A percentile compares a stretch with the other conserved stretches of the same genome.
phyloP scores from a whole-genome alignment of 2,113 vertebrate genomes.

The Origma solitaria region DNA sequence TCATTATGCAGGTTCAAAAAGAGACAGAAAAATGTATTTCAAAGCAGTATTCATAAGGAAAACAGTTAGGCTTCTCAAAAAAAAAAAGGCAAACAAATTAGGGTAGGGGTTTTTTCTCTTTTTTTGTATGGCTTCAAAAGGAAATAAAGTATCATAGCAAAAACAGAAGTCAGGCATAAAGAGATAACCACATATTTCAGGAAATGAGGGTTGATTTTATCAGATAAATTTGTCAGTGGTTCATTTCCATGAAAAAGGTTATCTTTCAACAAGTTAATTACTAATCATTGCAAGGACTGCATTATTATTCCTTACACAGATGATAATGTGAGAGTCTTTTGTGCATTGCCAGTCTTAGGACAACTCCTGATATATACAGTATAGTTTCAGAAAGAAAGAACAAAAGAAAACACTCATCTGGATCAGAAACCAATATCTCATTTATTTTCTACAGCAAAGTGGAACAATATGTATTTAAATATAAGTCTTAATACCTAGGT shows the following conservation, averaged over 20 bases:
- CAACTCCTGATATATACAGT: not conserved
- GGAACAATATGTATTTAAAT: not conserved
- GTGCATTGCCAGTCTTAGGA: not conserved
- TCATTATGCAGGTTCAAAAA: not conserved
- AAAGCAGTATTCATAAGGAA: not conserved
- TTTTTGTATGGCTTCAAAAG: not conserved
- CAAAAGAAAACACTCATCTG: not conserved
- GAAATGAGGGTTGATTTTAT: not conserved
- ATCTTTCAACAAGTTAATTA: not conserved
- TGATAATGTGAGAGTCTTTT: not conserved
- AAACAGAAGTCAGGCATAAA: not conserved
- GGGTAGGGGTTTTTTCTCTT: fast-evolving
- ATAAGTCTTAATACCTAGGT: not conserved
- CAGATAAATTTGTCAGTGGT: not conserved
- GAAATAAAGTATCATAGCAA: not conserved
- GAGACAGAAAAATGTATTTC: not conserved
- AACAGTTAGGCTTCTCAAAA: not conserved
- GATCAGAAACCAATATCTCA: not conserved
- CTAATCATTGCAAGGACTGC: not conserved
- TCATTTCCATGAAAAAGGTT: not conserved
- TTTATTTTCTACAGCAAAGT: not conserved
- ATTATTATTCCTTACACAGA: not conserved
- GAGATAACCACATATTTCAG: not conserved
- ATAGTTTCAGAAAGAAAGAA: not conserved
- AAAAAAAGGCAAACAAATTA: not conserved